Evolutionary conservation across 1,140 invertebrate genomes (phyloP), one percentile per base, ranked within the genome.

Genomic region (Saccostrea glomerata): DNA sequence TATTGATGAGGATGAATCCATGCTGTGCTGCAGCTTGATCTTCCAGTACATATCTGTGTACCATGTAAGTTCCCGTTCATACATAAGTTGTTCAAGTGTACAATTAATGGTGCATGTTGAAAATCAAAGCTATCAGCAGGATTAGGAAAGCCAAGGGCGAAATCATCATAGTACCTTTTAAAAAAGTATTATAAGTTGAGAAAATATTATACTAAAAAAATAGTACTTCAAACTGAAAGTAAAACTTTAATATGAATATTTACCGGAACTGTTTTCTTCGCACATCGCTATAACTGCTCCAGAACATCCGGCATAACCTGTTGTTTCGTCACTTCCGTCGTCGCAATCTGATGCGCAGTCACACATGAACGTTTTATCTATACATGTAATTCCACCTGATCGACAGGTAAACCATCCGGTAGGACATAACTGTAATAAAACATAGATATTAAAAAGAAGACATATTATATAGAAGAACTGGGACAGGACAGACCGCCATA

Each of bases 401-500:
- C 83, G 55, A 25, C 89, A 89, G 3, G 89, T 89, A 56, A 89
- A 89, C 89, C 89, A 89, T 23, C 86, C 86, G 3, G 66, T 25
- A 17, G 86, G 89, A 63, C 89, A 89, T 82, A 82, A 15, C 89
- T 89, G 56, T n/a, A n/a, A n/a, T n/a, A n/a, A n/a, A n/a, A n/a
- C n/a, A n/a, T n/a, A n/a, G n/a, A n/a, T n/a, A n/a, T n/a, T n/a
- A n/a, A n/a, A n/a, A n/a, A n/a, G n/a, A n/a, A n/a, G n/a, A n/a
- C n/a, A n/a, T n/a, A n/a, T n/a, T n/a, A n/a, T n/a, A n/a, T n/a
- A n/a, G n/a, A 25, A 36, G 55, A 56, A 15, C 92, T 91, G 0
- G 20, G 4, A 87, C 93, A 93, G 0, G 83, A 25, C 0, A 25
- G 15, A 4, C 93, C 93, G 77, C 91, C 92, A 85, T 91, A 77